Evolutionary conservation across 2,797 vertebrate genomes (phyloP), one percentile per base, ranked within the genome.

Genomic region (Cuniculus paca): DNA sequence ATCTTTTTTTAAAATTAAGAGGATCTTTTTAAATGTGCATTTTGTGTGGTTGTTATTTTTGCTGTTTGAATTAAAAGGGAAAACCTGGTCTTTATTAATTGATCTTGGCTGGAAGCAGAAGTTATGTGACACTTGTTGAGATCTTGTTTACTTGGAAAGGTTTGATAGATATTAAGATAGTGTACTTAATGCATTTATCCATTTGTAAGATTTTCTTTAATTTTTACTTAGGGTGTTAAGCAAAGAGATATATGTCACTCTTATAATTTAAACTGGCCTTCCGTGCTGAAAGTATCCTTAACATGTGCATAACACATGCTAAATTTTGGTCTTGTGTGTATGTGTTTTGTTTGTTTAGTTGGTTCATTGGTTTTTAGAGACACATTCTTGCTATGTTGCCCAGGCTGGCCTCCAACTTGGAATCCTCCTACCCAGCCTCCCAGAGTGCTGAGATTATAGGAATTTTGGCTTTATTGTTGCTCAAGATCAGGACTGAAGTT

Each of bases 401-500:
- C 48, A 78, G 75, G 72, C 75, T 34, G 31, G 16, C 31, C 48
- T 78, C 31, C 17, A 34, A 77, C 16, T 52, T 52, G 8, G 45
- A 52, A n/a, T 50, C 7, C 14, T 78, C 48, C 16, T 34, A 48
- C 28, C 28, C 28, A 78, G 16, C 48, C 16, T 78, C 48, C 28
- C 31, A 20, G 26, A 34, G 28, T 77, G 28, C 17, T 78, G 45
- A 78, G 75, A 52, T 78, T 78, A 78, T 19, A 52, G 48, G 48
- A 78, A 78, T 52, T 80, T 77, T 77, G 52, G 22, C 56, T 74
- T 92, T 54, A 24, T 19, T 85, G 54, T 61, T 96, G 36, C 63
- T 84, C 34, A 94, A 61, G 85, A 89, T 83, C 34, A 74, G 85
- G 70, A 26, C 54, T 94, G 39, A 93, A 77, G 45, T 88, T 81